Evolutionary conservation across 2,113 vertebrate species (phyloP), one percentile per base, ranked within the genome.

Genomic region (Cromileptes altivelis): DNA sequence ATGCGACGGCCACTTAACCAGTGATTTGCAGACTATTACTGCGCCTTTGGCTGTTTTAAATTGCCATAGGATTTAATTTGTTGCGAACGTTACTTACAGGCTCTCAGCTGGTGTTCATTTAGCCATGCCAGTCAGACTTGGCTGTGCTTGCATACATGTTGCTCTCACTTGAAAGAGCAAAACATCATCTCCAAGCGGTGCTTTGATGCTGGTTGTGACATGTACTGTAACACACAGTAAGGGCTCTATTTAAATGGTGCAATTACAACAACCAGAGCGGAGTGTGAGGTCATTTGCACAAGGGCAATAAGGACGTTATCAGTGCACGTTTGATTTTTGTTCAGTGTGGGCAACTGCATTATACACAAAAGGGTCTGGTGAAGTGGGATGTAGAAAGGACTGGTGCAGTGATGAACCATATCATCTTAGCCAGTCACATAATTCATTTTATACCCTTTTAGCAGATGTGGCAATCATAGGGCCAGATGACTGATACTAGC

Each of bases 1-100:
- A 90, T 86, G 85, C 85, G 92, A 93, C 90, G 89, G 85, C 85
- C 82, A 89, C 89, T 93, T 93, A 92, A 69, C 81, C 70, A 85
- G 75, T 86, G 87, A 92, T 94, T 90, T 93, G 82, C 85, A 86
- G 81, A 84, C 83, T 72, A 89, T 90, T 92, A 87, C 60, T 65
- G 71, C 77, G 85, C 85, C 79, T 61, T 49, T 72, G 78, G 84
- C 86, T 85, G 77, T 92, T 93, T 92, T 90, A 89, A 92, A 92
- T 91, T 88, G 75, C 89, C 68, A 82, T 70, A 68, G 73, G 81
- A 88, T 94, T 92, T 92, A 88, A 93, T 93, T 90, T 90, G 82
- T 70, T 56, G 76, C 63, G 64, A 73, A 65, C 30, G 58, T 78
- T 75, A 84, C 85, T 89, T 82, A 87, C 86, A 80, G 82, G 76